A percentile compares a stretch with the other conserved stretches of the same genome.
Conservation (phyloP, 1,140 invertebrate species). For the Cephus cinctus region DNA sequence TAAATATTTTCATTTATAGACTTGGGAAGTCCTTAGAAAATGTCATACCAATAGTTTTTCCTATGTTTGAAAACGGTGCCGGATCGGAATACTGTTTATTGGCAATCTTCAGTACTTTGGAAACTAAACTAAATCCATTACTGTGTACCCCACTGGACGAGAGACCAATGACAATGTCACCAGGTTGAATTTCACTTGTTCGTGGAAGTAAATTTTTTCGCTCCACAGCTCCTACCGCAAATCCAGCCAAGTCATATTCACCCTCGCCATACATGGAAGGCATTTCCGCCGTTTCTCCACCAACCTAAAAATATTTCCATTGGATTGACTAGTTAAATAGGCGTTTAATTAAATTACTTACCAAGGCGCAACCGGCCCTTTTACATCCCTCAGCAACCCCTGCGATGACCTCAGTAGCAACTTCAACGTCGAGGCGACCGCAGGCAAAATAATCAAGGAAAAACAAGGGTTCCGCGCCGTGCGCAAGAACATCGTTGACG, state of each 20-base stretch:
- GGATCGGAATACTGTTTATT: slow-evolving; percentile 66
- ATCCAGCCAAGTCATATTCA: slow-evolving; percentile 95
- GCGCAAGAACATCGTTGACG: slow-evolving; percentile 93
- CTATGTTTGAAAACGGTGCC: slow-evolving; percentile 73
- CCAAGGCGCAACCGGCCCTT: slow-evolving; percentile 81
- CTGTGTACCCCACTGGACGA: slow-evolving; percentile 90
- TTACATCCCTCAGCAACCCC: slow-evolving; percentile 88
- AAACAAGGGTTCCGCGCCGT: slow-evolving; percentile 92
- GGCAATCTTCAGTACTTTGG: slow-evolving; percentile 75
- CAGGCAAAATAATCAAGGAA: slow-evolving; percentile 97
- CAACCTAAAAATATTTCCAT: slow-evolving; percentile 53
- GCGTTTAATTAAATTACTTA: slow-evolving; percentile 64
- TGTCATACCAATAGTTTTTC: slow-evolving; percentile 60
- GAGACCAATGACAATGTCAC: slow-evolving; percentile 85
- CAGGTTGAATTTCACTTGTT: slow-evolving; percentile 67
- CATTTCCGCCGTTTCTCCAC: slow-evolving; percentile 96
- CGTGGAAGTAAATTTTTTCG: slow-evolving; percentile 72
- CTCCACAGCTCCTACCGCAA: slow-evolving; percentile 91
- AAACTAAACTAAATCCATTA: slow-evolving; percentile 94
- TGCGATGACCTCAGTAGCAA: slow-evolving; percentile 75
- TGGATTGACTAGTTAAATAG: background rate
- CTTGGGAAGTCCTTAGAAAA: background rate
- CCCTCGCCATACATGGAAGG: slow-evolving; percentile 85
- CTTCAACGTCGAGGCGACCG: slow-evolving; percentile 75
- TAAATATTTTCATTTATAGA: slow-evolving; percentile 14